Conservation (phyloP, 2,113 vertebrate genomes). For the Neotragus pygmaeus region DNA sequence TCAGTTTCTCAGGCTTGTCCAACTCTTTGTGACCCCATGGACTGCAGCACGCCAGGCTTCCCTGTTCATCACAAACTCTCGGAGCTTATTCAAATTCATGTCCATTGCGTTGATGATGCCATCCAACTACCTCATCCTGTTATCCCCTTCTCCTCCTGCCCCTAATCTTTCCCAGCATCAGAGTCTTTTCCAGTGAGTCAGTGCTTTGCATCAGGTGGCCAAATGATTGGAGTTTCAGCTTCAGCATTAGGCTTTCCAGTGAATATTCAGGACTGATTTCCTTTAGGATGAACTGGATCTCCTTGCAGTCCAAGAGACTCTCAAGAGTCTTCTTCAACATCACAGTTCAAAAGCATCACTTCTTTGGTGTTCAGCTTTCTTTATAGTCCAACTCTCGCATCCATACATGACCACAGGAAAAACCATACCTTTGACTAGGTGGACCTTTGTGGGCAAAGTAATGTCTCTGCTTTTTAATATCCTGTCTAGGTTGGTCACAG, state of each 20-base stretch:
- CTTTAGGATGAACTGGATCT: not conserved
- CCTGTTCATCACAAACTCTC: not conserved
- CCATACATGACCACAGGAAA: not conserved
- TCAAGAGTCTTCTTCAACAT: not conserved
- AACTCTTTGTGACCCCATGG: rapidly evolving
- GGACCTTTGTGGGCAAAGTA: not conserved
- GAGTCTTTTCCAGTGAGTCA: not conserved
- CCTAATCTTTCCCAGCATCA: not conserved
- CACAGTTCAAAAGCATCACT: not conserved
- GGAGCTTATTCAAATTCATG: not conserved
- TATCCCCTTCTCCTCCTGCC: not conserved
- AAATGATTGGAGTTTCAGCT: not conserved
- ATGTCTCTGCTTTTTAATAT: not conserved
- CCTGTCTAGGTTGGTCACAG: not conserved
- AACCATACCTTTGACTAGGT: not conserved
- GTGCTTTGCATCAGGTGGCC: not conserved
- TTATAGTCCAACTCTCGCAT: not conserved
- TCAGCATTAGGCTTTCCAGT: not conserved
- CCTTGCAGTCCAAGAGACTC: not conserved
- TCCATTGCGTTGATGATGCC: not conserved
- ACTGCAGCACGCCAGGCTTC: not conserved
- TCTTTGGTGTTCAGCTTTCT: not conserved
- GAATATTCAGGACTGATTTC: not conserved
- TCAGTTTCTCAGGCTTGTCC: not conserved
- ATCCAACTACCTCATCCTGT: not conserved